A percentile compares a stretch with the other conserved stretches of the same genome.
These are phyloP conservation scores for Mormoops blainvillei DNA, from an alignment of 2,113 vertebrate genomes.

Conservation along the genomic window DNA sequence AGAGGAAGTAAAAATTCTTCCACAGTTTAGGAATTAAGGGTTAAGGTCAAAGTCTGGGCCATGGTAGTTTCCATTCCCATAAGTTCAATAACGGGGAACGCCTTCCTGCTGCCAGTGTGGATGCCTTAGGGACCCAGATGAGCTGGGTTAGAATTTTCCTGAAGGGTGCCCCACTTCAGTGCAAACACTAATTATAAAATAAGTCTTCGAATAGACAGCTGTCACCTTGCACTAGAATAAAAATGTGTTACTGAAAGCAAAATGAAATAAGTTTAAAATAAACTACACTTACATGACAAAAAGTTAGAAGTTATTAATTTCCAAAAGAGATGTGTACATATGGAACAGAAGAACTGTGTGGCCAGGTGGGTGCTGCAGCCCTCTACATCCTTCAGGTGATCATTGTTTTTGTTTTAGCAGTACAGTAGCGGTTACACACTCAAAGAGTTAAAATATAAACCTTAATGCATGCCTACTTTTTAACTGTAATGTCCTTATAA, in stretches of 20 bases:
- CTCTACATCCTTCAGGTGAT: fast-evolving
- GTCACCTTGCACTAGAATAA: neutral
- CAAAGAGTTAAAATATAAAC: slow-evolving; percentile 69
- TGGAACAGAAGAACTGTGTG: neutral
- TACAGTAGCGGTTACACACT: too few species aligned
- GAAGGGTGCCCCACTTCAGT: neutral
- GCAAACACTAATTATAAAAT: neutral
- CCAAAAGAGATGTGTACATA: neutral
- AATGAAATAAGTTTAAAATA: neutral
- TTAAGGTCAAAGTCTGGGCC: neutral
- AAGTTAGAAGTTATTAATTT: neutral
- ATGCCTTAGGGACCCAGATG: neutral
- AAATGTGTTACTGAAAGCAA: neutral
- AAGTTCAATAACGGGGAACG: neutral
- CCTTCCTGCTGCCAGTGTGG: neutral
- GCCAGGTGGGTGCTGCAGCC: fast-evolving
- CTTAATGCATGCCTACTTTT: slow-evolving; percentile 12
- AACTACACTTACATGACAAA: neutral
- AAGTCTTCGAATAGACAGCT: neutral
- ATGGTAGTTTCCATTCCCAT: fast-evolving
- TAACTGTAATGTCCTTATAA: slow-evolving; percentile 68
- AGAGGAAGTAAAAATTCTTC: neutral
- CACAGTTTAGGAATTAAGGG: slow-evolving; percentile 12
- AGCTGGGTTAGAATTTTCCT: neutral
- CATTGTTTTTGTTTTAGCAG: fast-evolving